Evolutionary conservation across 1,140 invertebrate species (phyloP).

Genomic region (Aphidius ervi): DNA sequence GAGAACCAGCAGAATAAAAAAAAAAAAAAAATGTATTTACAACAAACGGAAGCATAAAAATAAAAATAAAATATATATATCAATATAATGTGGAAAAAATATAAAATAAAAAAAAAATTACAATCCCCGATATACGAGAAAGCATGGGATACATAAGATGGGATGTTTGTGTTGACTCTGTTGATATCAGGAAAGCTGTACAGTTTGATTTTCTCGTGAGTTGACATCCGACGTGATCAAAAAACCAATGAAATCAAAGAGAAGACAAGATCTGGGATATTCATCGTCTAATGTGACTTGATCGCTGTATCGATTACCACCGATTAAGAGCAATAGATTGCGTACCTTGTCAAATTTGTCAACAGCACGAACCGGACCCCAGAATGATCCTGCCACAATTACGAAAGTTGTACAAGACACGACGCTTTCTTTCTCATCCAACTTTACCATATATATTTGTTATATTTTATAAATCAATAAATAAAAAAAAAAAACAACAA

Average conservation of each 20-base stretch:
- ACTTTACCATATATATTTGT: too few relatives aligned
- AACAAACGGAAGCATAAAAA: too few relatives aligned
- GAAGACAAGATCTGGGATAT: conserved; percentile 8
- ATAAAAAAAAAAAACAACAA: too few relatives aligned
- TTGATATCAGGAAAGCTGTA: conserved; percentile 8
- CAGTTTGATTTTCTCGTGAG: conserved; percentile 15
- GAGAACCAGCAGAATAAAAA: too few relatives aligned
- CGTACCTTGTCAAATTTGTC: conserved; percentile 52
- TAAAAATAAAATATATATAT: not conserved
- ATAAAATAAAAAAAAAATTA: not conserved
- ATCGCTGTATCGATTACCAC: conserved; percentile 52
- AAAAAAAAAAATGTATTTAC: too few relatives aligned
- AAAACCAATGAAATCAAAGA: conserved; percentile 35
- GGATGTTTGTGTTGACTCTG: conserved; percentile 19
- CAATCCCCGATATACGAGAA: not conserved
- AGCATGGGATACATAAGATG: not conserved
- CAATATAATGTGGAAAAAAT: not conserved
- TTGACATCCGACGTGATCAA: conserved; percentile 41
- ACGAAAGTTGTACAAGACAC: conserved; percentile 8
- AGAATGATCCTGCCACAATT: not conserved
- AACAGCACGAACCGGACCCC: conserved; percentile 38
- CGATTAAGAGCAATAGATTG: conserved; percentile 46
- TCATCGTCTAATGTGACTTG: conserved; percentile 40
- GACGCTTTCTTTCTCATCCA: too few relatives aligned
- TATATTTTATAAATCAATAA: too few relatives aligned